Evolutionary conservation across 2,113 vertebrate species (phyloP).

Genomic region (Macroglossus sobrinus): DNA sequence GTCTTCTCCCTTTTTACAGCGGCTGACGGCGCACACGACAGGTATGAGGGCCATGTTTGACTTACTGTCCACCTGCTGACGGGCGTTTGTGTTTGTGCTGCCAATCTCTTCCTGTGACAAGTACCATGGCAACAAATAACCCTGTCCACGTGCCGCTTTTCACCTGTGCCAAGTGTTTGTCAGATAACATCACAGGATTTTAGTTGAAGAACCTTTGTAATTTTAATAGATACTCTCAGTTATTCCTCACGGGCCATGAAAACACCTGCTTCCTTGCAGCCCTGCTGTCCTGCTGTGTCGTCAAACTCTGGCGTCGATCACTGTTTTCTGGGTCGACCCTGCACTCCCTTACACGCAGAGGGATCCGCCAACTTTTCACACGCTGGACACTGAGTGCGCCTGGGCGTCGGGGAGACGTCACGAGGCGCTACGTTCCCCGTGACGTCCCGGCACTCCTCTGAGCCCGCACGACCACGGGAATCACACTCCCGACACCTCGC

Average conservation of each 20-base stretch:
- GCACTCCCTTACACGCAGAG: background rate
- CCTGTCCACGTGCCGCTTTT: fast-evolving
- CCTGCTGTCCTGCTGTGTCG: background rate
- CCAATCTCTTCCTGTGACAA: background rate
- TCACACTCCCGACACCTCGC: background rate
- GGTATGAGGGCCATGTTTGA: background rate
- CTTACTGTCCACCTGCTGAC: fast-evolving
- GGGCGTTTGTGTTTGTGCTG: fast-evolving
- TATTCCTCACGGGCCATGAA: background rate
- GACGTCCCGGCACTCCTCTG: fast-evolving
- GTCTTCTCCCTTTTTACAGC: background rate
- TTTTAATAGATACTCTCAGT: background rate
- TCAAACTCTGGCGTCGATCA: background rate
- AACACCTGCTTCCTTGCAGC: background rate
- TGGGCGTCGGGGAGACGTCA: fast-evolving
- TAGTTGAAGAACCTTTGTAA: background rate
- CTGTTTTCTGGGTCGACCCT: background rate
- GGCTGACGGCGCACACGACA: fast-evolving
- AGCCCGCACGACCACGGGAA: background rate
- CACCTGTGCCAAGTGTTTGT: too few species aligned
- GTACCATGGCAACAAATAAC: fast-evolving
- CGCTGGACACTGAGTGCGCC: background rate
- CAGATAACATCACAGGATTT: background rate
- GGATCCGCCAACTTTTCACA: background rate
- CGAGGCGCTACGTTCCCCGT: background rate